These are phyloP conservation scores for Linhomoeus sp. DNA, from an alignment of 2,888 invertebrate species.

Conservation along the genomic window DNA sequence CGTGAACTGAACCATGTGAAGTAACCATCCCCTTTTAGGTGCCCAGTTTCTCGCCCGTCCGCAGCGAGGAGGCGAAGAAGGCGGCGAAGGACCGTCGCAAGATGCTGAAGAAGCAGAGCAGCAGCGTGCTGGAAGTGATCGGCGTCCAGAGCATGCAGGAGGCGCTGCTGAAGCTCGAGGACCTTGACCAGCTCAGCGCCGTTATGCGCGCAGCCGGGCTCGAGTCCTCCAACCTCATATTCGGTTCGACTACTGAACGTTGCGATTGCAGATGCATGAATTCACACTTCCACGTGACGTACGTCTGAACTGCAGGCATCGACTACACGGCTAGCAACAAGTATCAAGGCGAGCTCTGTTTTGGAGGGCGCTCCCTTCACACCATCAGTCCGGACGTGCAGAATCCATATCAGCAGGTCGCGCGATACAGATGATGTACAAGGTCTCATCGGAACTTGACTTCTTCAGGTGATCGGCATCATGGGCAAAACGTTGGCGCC, in stretches of 20 bases:
- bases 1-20: too few species aligned
- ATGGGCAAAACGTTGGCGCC: slow-evolving; percentile 33
- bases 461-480: slow-evolving; percentile 29
- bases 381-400: slow-evolving; percentile 16
- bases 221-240: slow-evolving; percentile 33
- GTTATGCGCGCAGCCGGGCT: slow-evolving; percentile 34
- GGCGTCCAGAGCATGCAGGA: slow-evolving; percentile 24
- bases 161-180: slow-evolving; percentile 19
- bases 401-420: slow-evolving; percentile 33
- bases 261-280: background rate
- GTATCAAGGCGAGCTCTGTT: slow-evolving; percentile 36
- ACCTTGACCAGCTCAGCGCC: slow-evolving; percentile 28
- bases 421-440: too few species aligned
- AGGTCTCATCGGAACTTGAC: background rate
- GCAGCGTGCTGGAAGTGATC: slow-evolving; percentile 11
- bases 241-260: slow-evolving; percentile 21
- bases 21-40: too few species aligned
- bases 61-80: too few species aligned
- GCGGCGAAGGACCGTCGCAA: too few species aligned
- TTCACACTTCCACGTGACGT: too few species aligned
- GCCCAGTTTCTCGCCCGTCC: too few species aligned
- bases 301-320: too few species aligned
- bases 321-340: slow-evolving; percentile 34
- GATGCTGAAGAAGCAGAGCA: background rate
- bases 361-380: slow-evolving; percentile 31